Evolutionary conservation across 2,888 invertebrate species (phyloP), one percentile per base, ranked within the genome.

Genomic region (Drosophila macrospina): DNA sequence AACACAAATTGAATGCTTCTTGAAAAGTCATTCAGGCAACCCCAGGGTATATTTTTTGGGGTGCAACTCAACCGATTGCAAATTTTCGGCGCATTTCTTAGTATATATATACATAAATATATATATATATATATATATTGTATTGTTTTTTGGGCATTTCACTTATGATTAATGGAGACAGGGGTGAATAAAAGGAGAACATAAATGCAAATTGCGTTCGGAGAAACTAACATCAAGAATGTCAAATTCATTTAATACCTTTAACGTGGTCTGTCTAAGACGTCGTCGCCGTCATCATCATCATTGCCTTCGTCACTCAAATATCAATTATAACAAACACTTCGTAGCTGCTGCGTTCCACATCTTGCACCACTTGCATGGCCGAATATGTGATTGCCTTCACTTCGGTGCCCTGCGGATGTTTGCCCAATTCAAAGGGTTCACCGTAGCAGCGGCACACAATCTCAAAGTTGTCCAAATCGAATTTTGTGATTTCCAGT

Each of bases 371-470:
- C 74, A 97, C 94, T 93, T 99, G 99, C 99, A 99, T 99, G 59
- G 98, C 98, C 6, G 99, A 99, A 93, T 99, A 99, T 4, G 99
- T 99, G 77, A 99, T 99, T 32, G 99, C 99, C 92, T 99, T 99
- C 2, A 99, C 98, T 93, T 99, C 99, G 2, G 98, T 96, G 11
- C 99, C 99, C 93, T 98, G 99, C 0, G 98, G 97, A 93, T 99
- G 99, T 92, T 97, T 98, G 1, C 95, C 95, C 60, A 99, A 93
- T 86, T 95, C 94, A 92, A 99, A 99, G 84, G 97, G 96, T 93
- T 99, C 99, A n/a, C 99, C 99, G 89, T 95, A 97, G 90, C 95
- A 96, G 80, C 94, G 94, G 88, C 95, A 95, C 79, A 95, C 95
- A 88, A 99, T 97, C 88, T 94, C 95, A 90, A 97, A 97, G 82